Base-by-base conservation (phyloP, 2,888 invertebrate genomes). In the Drosophila yooni region DNA sequence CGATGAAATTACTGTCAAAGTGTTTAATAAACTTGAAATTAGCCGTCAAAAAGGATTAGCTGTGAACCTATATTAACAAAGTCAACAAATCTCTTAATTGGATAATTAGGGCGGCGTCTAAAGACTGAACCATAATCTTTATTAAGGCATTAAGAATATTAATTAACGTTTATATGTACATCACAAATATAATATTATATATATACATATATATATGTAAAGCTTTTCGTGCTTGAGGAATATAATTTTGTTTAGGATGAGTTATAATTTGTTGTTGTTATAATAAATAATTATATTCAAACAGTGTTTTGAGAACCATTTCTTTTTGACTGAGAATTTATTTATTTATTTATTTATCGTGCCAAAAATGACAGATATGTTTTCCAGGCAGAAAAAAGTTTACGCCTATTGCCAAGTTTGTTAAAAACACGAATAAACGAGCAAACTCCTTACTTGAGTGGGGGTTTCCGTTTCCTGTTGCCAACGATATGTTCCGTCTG, bases 391-490 rank as follows among this genome's bases (percentile, higher is more conserved):
- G 33, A 33, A 61, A 53, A 27, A 64, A 65, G 34, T 36, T 64
- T 53, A 51, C 34, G 18, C 52, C 50, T 60, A 60, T 36, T 40
- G 56, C 54, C 29, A 67, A 69, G 52, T 73, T 70, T 64, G 57
- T 27, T 36, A 48, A 61, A 36, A 51, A 34, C 53, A 36, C 43
- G 27, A 34, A 46, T 34, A 50, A 33, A 21, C 13, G 43, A 13
- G 7, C 3, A 21, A 43, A 21, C 27, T 18, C 43, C 56, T 50
- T 48, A n/a, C n/a, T 11, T 48, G 36, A 51, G 64, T 40, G 62
- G 38, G 36, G 2, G 62, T 69, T 78, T 71, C 68, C 70, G 79
- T 64, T 79, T 81, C 70, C 71, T 61, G 50, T 67, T 69, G 69
- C 57, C 59, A 69, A 46, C 53, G 13, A 50, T 63, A 34, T 31